These are phyloP conservation scores for Scaptomyza parva DNA, from an alignment of 2,888 invertebrate genomes.

Conservation along the genomic window DNA sequence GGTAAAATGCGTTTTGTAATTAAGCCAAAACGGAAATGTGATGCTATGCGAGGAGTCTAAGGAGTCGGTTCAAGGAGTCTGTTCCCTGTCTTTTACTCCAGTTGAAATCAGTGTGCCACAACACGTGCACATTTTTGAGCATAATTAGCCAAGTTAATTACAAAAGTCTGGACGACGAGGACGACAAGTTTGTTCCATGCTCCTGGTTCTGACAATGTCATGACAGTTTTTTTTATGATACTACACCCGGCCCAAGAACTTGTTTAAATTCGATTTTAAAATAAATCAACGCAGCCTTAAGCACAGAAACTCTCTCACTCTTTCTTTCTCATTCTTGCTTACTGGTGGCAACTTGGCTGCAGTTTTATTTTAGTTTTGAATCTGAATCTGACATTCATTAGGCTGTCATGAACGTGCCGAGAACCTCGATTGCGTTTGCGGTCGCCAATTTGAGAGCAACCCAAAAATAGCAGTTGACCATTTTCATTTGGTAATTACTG, in stretches of 20 bases:
- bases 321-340: not conserved
- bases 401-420: constrained; percentile 61
- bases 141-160: constrained; percentile 80
- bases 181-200: constrained; percentile 18
- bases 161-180: constrained; percentile 56
- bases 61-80: constrained; percentile 21
- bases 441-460: constrained; percentile 17
- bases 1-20: constrained; percentile 64
- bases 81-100: constrained; percentile 3
- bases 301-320: not conserved
- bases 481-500: constrained; percentile 44
- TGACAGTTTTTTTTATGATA: constrained; percentile 48
- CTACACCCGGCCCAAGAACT: constrained; percentile 45
- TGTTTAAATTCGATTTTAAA: constrained; percentile 70
- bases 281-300: constrained; percentile 42
- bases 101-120: constrained; percentile 31
- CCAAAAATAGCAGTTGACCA: constrained; percentile 54
- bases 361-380: constrained; percentile 18
- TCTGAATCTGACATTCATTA: constrained; percentile 60
- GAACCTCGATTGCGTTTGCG: constrained; percentile 49
- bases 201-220: not conserved
- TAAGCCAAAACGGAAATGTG: constrained; percentile 57
- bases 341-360: constrained; percentile 21
- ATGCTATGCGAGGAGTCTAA: no score
- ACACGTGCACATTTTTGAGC: constrained; percentile 69